These are phyloP conservation scores for Amazona guildingii DNA, from an alignment of 2,113 vertebrate genomes.

Conservation along the genomic window DNA sequence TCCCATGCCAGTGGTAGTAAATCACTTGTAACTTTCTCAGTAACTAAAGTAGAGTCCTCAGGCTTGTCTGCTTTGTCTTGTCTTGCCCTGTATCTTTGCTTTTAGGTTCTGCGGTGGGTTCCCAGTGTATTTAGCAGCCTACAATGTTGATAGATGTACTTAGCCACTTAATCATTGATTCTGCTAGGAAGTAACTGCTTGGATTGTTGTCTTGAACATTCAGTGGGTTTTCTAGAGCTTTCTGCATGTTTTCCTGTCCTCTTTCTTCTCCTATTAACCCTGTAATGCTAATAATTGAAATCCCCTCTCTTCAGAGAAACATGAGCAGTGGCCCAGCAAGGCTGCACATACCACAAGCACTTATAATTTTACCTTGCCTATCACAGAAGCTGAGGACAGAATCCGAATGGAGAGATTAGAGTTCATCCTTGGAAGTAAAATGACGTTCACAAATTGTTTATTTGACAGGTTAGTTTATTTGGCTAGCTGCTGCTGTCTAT, in stretches of 20 bases:
- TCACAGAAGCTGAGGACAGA: background rate
- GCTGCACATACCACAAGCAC: background rate
- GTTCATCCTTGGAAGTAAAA: background rate
- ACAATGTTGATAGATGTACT: background rate
- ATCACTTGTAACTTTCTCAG: background rate
- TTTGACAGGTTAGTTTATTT: conserved; percentile 17
- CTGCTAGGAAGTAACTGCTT: background rate
- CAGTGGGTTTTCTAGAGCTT: background rate
- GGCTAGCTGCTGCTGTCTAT: background rate
- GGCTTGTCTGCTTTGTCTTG: background rate
- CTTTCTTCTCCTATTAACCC: background rate
- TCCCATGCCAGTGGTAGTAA: background rate
- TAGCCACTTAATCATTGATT: background rate
- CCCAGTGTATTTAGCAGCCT: background rate
- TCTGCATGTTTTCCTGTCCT: background rate
- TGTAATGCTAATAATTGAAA: background rate
- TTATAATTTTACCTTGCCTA: background rate
- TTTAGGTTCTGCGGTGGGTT: background rate
- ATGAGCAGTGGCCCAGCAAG: background rate
- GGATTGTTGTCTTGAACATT: background rate
- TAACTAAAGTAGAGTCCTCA: background rate
- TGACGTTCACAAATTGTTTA: conserved; percentile 11
- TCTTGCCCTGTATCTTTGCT: background rate
- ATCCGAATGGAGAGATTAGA: conserved; percentile 31
- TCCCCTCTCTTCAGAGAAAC: background rate